Conservation (phyloP, 2,797 vertebrate species). For the Chaenodraco wilsoni region DNA sequence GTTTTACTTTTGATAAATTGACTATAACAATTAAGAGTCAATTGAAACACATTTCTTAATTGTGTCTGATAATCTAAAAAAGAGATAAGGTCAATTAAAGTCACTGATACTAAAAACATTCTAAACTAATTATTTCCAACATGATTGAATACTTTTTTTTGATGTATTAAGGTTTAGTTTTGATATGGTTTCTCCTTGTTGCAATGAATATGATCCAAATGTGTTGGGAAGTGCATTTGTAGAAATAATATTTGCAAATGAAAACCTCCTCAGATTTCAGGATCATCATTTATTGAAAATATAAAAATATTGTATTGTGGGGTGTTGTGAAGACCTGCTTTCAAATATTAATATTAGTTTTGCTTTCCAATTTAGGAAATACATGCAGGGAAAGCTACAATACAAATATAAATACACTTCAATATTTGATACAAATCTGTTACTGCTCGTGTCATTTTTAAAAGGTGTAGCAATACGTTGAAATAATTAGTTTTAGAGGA, state of each 20-base stretch:
- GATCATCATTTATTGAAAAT: background rate
- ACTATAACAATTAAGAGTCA: background rate
- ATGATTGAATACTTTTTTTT: slow-evolving; percentile 1
- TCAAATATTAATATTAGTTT: background rate
- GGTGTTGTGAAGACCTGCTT: slow-evolving; percentile 13
- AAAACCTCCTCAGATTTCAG: background rate
- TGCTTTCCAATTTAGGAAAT: background rate
- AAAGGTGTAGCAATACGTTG: slow-evolving; percentile 8
- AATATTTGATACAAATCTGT: slow-evolving; percentile 4
- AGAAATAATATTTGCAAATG: slow-evolving; percentile 2
- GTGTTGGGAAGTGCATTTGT: slow-evolving; percentile 9
- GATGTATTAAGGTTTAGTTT: background rate
- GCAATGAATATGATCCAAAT: slow-evolving; percentile 8
- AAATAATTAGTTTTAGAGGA: slow-evolving; percentile 53
- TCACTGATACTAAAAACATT: background rate
- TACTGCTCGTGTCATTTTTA: slow-evolving; percentile 32
- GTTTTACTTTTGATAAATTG: slow-evolving; percentile 24
- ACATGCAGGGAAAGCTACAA: background rate
- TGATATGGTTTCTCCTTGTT: slow-evolving; percentile 8
- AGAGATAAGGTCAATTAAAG: slow-evolving; percentile 16
- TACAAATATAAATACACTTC: slow-evolving; percentile 14
- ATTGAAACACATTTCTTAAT: slow-evolving; percentile 9
- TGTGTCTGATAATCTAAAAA: slow-evolving; percentile 14
- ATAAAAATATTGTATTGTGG: background rate
- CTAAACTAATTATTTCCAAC: background rate